These are phyloP conservation scores for Dicrostonyx torquatus DNA, from an alignment of 2,797 vertebrate species.

Conservation along the genomic window DNA sequence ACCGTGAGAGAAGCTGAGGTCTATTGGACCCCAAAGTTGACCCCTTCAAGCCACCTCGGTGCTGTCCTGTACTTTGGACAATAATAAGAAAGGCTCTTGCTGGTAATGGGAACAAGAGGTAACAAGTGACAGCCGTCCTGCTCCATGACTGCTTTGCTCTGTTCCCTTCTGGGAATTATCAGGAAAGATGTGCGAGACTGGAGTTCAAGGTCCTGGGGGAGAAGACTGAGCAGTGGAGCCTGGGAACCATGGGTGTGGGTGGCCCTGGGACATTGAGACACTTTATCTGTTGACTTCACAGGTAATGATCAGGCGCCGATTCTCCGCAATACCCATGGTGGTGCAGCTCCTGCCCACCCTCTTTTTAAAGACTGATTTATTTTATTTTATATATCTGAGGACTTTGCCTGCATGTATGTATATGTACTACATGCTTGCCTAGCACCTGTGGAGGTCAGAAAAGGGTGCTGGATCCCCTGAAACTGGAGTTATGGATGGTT, in stretches of 20 bases:
- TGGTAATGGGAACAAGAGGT: not conserved
- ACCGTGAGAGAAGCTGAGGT: not conserved
- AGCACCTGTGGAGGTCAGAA: not conserved
- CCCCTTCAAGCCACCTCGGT: not conserved
- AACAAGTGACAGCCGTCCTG: not conserved
- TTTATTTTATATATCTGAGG: not conserved
- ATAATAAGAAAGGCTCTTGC: not conserved
- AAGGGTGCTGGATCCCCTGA: not conserved
- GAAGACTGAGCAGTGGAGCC: not conserved
- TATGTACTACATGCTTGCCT: not conserved
- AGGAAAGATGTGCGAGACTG: not conserved
- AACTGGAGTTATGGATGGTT: not conserved
- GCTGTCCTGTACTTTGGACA: not conserved
- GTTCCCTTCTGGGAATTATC: too few species aligned
- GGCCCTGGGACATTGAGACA: too few species aligned
- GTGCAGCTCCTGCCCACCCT: not conserved
- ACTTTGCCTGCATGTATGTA: not conserved
- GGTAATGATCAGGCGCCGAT: not conserved
- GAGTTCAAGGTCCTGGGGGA: not conserved
- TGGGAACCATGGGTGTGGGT: not conserved
- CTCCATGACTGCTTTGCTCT: not conserved
- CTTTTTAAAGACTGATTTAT: not conserved
- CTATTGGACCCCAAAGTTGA: fast-evolving
- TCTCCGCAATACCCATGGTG: fast-evolving
- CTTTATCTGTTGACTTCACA: not conserved